Conservation (phyloP, 2,113 vertebrate genomes). For the Litocranius walleri region DNA sequence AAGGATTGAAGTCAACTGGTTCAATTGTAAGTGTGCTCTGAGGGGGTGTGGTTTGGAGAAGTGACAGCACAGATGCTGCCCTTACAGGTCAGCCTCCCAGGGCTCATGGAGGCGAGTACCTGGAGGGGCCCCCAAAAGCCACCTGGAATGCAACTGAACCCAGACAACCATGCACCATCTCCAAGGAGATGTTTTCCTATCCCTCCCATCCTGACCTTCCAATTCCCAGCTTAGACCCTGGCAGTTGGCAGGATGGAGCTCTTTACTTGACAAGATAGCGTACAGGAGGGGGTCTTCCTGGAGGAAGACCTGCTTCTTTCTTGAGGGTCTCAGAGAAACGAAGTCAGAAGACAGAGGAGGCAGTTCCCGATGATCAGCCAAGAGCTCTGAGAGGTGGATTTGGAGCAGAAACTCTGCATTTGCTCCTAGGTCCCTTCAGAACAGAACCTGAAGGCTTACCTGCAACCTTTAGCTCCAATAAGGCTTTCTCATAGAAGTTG, state of each 20-base stretch:
- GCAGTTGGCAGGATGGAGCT: rapidly evolving
- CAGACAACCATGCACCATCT: not conserved
- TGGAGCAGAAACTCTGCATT: too few relatives aligned
- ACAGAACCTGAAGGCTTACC: not conserved
- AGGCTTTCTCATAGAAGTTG: not conserved
- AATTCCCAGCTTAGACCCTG: not conserved
- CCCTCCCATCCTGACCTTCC: not conserved
- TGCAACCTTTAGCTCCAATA: not conserved
- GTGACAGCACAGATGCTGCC: not conserved
- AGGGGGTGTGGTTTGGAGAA: not conserved
- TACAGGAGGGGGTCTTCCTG: not conserved
- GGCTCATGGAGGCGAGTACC: rapidly evolving
- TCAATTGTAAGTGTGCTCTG: not conserved
- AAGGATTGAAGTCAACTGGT: not conserved
- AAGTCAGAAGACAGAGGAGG: not conserved
- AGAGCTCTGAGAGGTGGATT: not conserved
- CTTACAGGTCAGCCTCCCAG: not conserved
- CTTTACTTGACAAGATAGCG: not conserved
- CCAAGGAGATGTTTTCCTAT: not conserved
- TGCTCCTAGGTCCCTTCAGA: not conserved
- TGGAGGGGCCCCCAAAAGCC: too few relatives aligned
- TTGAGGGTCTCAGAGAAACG: not conserved
- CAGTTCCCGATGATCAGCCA: not conserved
- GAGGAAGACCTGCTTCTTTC: not conserved
- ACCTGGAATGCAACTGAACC: not conserved